Evolutionary conservation across 2,113 vertebrate species (phyloP).

Genomic region (Galemys pyrenaicus): DNA sequence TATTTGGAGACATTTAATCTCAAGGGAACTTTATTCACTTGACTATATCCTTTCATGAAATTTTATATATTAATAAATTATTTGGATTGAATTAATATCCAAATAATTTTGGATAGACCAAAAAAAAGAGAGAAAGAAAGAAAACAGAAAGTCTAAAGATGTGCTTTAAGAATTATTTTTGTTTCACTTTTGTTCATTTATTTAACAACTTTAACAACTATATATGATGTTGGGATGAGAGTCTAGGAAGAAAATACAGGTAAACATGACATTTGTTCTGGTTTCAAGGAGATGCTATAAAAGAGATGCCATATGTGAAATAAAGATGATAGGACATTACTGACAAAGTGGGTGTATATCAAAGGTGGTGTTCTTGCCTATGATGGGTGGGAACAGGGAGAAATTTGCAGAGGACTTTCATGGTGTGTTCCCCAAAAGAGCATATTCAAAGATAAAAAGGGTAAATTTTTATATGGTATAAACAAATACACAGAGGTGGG

Average conservation of each 20-base stretch:
- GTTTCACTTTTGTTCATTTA: not conserved
- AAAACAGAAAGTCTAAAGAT: not conserved
- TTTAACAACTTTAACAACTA: not conserved
- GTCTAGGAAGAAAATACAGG: not conserved
- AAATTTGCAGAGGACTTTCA: not conserved
- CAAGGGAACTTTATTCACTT: not conserved
- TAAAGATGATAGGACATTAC: not conserved
- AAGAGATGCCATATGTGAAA: not conserved
- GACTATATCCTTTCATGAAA: not conserved
- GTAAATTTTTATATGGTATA: too few relatives aligned
- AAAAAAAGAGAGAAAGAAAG: not conserved
- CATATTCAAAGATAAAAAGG: not conserved
- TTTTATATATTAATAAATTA: not conserved
- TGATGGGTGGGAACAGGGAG: not conserved
- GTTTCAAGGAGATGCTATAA: not conserved
- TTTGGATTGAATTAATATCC: not conserved
- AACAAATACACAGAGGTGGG: too few relatives aligned
- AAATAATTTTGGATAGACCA: too few relatives aligned
- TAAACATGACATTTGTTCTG: not conserved
- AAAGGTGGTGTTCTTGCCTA: accelerated
- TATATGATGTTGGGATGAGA: not conserved
- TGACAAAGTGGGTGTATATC: not conserved
- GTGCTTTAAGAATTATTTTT: not conserved
- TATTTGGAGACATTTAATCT: not conserved
- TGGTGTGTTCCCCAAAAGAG: not conserved